Conservation (phyloP, 2,113 vertebrate genomes). For the Heterotilapia buettikoferi region DNA sequence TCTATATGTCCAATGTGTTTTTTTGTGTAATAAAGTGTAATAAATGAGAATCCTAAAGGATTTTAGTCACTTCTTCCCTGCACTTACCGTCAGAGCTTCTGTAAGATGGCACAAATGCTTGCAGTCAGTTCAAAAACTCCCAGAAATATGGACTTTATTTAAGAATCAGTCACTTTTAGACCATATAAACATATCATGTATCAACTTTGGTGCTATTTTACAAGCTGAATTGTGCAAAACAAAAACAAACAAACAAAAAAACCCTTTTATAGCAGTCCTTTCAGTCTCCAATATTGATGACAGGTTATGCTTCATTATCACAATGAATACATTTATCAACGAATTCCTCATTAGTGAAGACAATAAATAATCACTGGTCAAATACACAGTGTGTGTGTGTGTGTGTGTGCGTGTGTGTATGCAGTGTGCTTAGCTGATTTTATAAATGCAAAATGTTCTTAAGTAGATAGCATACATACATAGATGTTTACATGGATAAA, state of each 20-base stretch:
- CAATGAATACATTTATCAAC: not conserved
- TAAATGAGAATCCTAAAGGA: not conserved
- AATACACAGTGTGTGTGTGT: no score
- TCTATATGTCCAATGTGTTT: not conserved
- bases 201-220: not conserved
- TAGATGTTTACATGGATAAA: not conserved
- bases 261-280: not conserved
- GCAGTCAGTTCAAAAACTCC: not conserved
- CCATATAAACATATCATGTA: not conserved
- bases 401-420: not conserved
- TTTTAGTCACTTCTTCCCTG: not conserved
- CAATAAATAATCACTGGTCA: not conserved
- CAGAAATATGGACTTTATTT: conserved; percentile 33
- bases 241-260: not conserved
- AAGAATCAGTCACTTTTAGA: not conserved
- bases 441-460: not conserved
- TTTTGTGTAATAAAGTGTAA: not conserved
- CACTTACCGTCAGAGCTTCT: not conserved
- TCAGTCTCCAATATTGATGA: not conserved
- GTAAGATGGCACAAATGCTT: not conserved
- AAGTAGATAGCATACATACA: not conserved
- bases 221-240: not conserved
- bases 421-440: not conserved
- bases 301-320: not conserved
- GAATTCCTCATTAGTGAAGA: not conserved